Evolutionary conservation across 2,888 invertebrate genomes (phyloP), one percentile per base, ranked within the genome.

Genomic region (Deilephila porcellus): DNA sequence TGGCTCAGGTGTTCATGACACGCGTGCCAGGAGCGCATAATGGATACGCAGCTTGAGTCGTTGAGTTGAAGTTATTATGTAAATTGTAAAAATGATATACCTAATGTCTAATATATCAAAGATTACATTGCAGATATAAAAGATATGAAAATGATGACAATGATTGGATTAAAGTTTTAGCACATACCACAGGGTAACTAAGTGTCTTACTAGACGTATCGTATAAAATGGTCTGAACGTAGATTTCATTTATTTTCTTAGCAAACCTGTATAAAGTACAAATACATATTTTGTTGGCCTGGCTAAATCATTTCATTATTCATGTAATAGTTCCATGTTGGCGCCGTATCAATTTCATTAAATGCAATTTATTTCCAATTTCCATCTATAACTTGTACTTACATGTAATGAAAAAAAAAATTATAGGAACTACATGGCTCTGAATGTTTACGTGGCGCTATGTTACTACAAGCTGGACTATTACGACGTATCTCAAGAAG

Each of bases 401-500:
- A 25, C 1, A 25, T 25, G n/a, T n/a, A n/a, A n/a, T n/a, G n/a
- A n/a, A 25, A 25, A 1, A 25, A 25, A 25, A 25, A 32, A 56
- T 19, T 20, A 64, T 70, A 52, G 70, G 53, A 97, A 98, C 73
- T 98, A 97, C 90, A 95, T 99, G 87, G 99, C 99, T 0, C 91
- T 99, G 75, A 99, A 99, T 91, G 98, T 99, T 4, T 99, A 99
- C 90, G 97, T 99, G 74, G 99, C 99, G 0, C 93, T 99, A 20
- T 99, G 99, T 87, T 99, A 99, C 92, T 99, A 99, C 93, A 99
- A 99, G 90, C 93, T 99, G 84, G 99, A 99, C 91, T 99, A 99
- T 90, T 99, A 99, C 87, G 99, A 99, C 90, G 99, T 99, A 70
- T 99, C 99, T 0, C 99, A 99, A 91, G 99, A 99, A 92, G 98